Percentiles rank a stretch among this genome's conserved stretches.
Evolutionary conservation across 2,113 vertebrate genomes (phyloP).

Genomic region (Cololabis saira): DNA sequence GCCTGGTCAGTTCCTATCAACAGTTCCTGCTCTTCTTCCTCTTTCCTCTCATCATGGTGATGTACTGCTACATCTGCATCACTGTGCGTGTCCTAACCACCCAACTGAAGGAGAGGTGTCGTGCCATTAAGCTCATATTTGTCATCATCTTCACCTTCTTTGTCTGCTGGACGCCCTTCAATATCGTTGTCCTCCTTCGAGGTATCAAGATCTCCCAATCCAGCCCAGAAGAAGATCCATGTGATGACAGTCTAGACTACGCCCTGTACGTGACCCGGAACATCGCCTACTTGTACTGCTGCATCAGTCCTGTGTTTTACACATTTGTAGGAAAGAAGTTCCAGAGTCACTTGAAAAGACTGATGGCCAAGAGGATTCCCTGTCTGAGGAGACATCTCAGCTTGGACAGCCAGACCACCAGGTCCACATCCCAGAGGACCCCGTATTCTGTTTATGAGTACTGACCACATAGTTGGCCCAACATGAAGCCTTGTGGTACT

Average conservation of each 20-base stretch:
- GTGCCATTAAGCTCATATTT: conserved; percentile 80
- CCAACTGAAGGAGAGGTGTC: conserved; percentile 76
- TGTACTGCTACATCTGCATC: conserved; percentile 81
- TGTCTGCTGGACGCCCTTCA: conserved; percentile 83
- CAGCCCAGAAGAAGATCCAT: rapidly evolving
- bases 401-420: conserved; percentile 67
- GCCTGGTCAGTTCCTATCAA: conserved; percentile 73
- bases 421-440: conserved; percentile 66
- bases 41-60: conserved; percentile 74
- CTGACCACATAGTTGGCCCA: conserved; percentile 11
- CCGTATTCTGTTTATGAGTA: conserved; percentile 64
- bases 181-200: conserved; percentile 74
- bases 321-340: conserved; percentile 84
- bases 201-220: conserved; percentile 45
- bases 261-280: conserved; percentile 76
- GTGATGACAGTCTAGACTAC: conserved; percentile 54
- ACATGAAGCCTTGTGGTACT: no score
- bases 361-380: conserved; percentile 66
- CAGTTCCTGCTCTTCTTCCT: conserved; percentile 82
- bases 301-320: conserved; percentile 83
- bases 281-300: conserved; percentile 82
- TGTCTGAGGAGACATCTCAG: conserved; percentile 68
- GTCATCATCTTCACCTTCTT: conserved; percentile 80
- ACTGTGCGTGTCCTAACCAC: conserved; percentile 75
- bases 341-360: conserved; percentile 77